phyloP scores from a whole-genome alignment of 2,888 invertebrate species.

The Octodonta nipae region DNA sequence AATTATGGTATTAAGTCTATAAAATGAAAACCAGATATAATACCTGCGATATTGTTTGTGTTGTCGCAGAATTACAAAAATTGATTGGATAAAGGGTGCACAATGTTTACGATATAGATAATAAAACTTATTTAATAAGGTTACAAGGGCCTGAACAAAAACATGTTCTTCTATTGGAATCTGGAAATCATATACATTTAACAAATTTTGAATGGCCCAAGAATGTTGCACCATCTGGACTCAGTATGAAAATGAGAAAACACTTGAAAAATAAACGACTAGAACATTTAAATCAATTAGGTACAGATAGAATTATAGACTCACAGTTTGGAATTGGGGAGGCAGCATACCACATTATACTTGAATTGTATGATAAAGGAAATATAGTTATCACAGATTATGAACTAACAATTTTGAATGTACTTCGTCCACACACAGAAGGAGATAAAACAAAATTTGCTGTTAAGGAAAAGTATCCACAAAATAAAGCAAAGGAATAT shows the following conservation, averaged over 20 bases:
- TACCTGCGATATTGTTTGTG: constrained; percentile 83
- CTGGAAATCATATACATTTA: constrained; percentile 83
- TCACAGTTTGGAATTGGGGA: constrained; percentile 89
- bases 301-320: constrained; percentile 86
- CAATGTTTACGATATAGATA: constrained; percentile 95
- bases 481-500: constrained; percentile 57
- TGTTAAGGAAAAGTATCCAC: constrained; percentile 83
- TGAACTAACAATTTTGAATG: constrained; percentile 78
- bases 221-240: constrained; percentile 85
- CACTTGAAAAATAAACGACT: constrained; percentile 91
- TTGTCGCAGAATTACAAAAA: constrained; percentile 71
- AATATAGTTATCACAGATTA: constrained; percentile 90
- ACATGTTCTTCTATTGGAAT: constrained; percentile 77
- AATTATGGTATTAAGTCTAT: too few species aligned
- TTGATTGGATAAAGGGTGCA: constrained; percentile 84
- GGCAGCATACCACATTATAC: constrained; percentile 85
- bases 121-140: constrained; percentile 85
- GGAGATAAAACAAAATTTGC: constrained; percentile 84
- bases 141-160: constrained; percentile 79
- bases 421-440: constrained; percentile 83
- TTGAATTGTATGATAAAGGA: constrained; percentile 91
- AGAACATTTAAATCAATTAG: constrained; percentile 73
- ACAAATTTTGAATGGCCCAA: constrained; percentile 98
- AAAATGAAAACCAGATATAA: constrained; percentile 90
- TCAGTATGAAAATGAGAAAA: constrained; percentile 99